Percentiles rank a stretch among this genome's conserved stretches.
Conservation (phyloP, 1,140 invertebrate species). For the Panagrolaimus sp. region DNA sequence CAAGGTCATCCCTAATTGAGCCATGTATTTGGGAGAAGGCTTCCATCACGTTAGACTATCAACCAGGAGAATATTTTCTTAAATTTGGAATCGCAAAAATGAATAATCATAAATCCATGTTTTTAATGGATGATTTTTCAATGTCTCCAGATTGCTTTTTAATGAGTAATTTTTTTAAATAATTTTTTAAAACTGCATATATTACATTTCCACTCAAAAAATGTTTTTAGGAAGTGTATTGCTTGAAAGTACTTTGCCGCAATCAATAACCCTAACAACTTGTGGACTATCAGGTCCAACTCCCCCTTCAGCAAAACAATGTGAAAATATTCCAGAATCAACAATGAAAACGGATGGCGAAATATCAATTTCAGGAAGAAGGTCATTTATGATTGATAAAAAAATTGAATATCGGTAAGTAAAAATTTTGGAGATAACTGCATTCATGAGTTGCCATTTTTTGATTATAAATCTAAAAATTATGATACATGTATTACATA, state of each 20-base stretch:
- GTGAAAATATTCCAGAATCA: background rate
- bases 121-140: conserved; percentile 46
- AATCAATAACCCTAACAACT: background rate
- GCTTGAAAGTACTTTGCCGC: background rate
- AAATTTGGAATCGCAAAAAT: conserved; percentile 46
- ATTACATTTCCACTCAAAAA: too few relatives aligned
- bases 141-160: conserved; percentile 46
- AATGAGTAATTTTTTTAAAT: conserved; percentile 16
- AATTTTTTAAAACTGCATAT: background rate
- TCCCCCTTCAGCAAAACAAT: background rate
- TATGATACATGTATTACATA: too few relatives aligned
- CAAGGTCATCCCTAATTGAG: conserved; percentile 22
- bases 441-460: too few relatives aligned
- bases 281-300: background rate
- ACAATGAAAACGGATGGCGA: background rate
- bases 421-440: too few relatives aligned
- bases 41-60: conserved; percentile 20
- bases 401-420: background rate
- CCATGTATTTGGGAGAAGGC: conserved; percentile 44
- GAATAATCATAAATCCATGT: conserved; percentile 37
- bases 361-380: background rate
- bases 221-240: background rate
- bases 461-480: too few relatives aligned
- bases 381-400: conserved; percentile 6
- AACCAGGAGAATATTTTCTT: conserved; percentile 32